Evolutionary conservation across 2,888 invertebrate species (phyloP).

Genomic region (Lasioglossum oenotherae): DNA sequence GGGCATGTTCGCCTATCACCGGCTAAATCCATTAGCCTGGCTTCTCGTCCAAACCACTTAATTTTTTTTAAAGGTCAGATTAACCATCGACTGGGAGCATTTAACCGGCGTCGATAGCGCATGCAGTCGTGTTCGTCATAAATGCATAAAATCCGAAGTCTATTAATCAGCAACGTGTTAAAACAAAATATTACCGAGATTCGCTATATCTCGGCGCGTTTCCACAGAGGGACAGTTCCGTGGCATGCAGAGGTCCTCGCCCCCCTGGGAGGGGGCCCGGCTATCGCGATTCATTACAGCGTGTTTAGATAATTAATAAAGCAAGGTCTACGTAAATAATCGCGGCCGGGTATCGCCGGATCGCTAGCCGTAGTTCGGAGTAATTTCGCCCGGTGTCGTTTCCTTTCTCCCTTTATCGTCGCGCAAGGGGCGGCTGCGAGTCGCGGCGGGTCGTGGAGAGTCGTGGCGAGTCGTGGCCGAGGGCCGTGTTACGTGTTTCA

Average conservation of each 20-base stretch:
- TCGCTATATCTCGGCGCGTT: neutral
- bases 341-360: conserved; percentile 39
- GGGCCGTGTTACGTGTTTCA: conserved; percentile 57
- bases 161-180: neutral
- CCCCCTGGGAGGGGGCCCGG: neutral
- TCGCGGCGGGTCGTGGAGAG: neutral
- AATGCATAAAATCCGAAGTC: no score
- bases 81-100: neutral
- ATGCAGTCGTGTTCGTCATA: no score
- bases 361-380: conserved; percentile 21
- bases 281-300: conserved; percentile 55
- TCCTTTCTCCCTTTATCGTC: conserved; percentile 54
- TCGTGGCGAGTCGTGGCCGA: conserved; percentile 11
- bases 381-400: conserved; percentile 53
- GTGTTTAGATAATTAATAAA: conserved; percentile 62
- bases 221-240: neutral
- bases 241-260: neutral
- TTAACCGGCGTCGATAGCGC: neutral
- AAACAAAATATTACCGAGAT: neutral
- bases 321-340: conserved; percentile 57
- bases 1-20: neutral
- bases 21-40: neutral
- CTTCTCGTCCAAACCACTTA: neutral
- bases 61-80: neutral
- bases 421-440: neutral